Percentiles rank a stretch among this genome's conserved stretches.
Conservation (phyloP, 2,797 vertebrate genomes). For the Sylvia borin region DNA sequence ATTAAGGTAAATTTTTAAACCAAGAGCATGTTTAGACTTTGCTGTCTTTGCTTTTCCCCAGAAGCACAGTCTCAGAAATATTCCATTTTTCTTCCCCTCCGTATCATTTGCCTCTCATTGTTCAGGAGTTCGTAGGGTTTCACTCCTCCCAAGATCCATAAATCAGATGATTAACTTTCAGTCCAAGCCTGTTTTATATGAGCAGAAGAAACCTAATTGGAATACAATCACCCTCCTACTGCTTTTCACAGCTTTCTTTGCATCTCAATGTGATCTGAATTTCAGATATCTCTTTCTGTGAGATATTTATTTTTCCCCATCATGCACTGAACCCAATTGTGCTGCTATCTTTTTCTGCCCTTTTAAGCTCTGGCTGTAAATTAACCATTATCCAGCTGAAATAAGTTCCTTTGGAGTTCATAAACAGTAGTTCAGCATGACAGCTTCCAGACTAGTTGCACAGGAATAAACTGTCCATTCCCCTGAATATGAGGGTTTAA, state of each 20-base stretch:
- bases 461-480: background rate
- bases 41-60: conserved; percentile 8
- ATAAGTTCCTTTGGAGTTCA: conserved; percentile 65
- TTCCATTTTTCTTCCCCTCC: background rate
- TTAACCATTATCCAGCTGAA: conserved; percentile 64
- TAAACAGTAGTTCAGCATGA: conserved; percentile 51
- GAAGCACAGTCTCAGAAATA: background rate
- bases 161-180: conserved; percentile 77
- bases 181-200: conserved; percentile 50
- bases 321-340: conserved; percentile 57
- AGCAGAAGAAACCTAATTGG: conserved; percentile 75
- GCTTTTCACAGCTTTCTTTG: conserved; percentile 71
- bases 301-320: conserved; percentile 72
- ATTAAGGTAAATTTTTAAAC: background rate
- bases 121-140: conserved; percentile 44
- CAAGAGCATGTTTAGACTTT: background rate
- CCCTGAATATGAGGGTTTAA: background rate
- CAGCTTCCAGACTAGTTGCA: background rate
- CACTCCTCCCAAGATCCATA: conserved; percentile 59
- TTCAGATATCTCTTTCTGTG: conserved; percentile 70
- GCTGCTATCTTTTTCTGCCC: conserved; percentile 62
- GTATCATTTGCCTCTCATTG: conserved; percentile 33
- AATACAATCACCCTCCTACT: conserved; percentile 66
- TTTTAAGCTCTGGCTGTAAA: conserved; percentile 70
- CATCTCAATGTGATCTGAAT: conserved; percentile 74